A percentile compares a stretch with the other conserved stretches of the same genome.
These are phyloP conservation scores for Campylomormyrus numenius DNA, from an alignment of 2,113 vertebrate species.

Conservation along the genomic window DNA sequence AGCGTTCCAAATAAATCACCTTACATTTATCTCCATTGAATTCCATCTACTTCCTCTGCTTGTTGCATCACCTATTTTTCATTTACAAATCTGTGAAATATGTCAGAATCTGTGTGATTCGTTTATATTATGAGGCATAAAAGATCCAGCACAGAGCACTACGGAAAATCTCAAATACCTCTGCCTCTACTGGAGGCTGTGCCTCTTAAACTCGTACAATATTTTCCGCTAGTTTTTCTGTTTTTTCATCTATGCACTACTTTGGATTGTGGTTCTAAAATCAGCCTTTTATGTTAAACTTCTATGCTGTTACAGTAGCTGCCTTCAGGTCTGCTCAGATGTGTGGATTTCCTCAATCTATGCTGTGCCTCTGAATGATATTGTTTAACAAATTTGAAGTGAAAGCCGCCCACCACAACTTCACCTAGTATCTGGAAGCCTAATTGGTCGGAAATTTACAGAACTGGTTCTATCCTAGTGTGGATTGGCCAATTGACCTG, in stretches of 20 bases:
- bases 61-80: not conserved
- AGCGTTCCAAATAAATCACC: not conserved
- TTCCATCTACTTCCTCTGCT: not conserved
- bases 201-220: not conserved
- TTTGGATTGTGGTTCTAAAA: not conserved
- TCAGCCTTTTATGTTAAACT: not conserved
- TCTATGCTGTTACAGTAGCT: not conserved
- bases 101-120: not conserved
- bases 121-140: not conserved
- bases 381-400: not conserved
- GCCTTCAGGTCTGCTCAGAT: not conserved
- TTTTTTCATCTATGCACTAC: not conserved
- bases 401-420: not conserved
- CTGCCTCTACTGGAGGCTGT: not conserved
- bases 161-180: not conserved
- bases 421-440: not conserved
- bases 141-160: not conserved
- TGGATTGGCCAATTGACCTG: not conserved
- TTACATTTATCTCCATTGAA: not conserved
- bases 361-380: not conserved
- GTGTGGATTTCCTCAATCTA: not conserved
- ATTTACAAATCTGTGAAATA: not conserved
- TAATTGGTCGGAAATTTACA: not conserved
- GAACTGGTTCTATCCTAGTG: not conserved
- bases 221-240: not conserved